Conservation (phyloP, 2,888 invertebrate species). For the Argyra leucocephala region DNA sequence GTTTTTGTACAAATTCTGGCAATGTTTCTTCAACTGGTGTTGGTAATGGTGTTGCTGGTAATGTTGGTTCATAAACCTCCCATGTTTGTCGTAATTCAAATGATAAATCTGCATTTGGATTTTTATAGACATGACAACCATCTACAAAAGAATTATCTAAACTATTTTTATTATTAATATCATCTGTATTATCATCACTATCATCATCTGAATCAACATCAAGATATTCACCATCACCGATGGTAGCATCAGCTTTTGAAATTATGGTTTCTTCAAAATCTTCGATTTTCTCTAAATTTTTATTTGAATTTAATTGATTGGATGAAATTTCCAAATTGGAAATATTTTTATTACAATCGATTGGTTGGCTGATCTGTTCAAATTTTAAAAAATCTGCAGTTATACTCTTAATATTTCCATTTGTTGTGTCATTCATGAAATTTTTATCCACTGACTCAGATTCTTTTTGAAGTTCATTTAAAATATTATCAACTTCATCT, state of each 20-base stretch:
- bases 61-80: neutral
- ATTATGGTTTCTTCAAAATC: slow-evolving; percentile 19
- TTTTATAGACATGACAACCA: slow-evolving; percentile 40
- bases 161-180: slow-evolving; percentile 22
- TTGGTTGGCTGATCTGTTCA: neutral
- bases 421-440: slow-evolving; percentile 17
- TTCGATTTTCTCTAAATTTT: slow-evolving; percentile 21
- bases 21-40: neutral
- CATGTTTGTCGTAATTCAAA: slow-evolving; percentile 12
- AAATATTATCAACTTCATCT: slow-evolving; percentile 23
- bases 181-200: slow-evolving; percentile 28
- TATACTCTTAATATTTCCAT: slow-evolving; percentile 15
- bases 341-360: neutral
- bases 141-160: slow-evolving; percentile 35
- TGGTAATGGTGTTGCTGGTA: neutral
- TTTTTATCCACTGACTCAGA: slow-evolving; percentile 7
- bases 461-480: neutral
- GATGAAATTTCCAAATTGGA: slow-evolving; percentile 15
- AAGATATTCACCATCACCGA: slow-evolving; percentile 18
- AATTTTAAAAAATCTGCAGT: slow-evolving; percentile 18
- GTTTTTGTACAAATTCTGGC: neutral
- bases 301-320: neutral
- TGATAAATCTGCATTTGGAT: slow-evolving; percentile 33
- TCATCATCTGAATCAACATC: slow-evolving; percentile 28
- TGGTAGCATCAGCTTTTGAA: slow-evolving; percentile 17